Conservation (phyloP, 2,888 invertebrate genomes). For the Diadegma fenestrale region DNA sequence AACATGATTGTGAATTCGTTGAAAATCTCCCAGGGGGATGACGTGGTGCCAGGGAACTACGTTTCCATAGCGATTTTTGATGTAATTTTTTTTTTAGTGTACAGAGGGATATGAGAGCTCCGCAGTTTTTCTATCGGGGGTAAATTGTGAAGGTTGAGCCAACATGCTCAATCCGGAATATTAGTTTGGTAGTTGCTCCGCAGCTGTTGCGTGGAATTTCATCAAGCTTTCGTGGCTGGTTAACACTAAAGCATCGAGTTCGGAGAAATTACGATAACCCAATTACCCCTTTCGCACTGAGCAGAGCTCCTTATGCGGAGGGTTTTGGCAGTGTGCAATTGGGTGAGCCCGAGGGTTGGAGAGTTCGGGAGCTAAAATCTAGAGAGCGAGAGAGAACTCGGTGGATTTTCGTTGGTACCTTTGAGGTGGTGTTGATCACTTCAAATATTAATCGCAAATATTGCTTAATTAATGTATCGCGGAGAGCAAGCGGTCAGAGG, state of each 20-base stretch:
- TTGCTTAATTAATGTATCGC: constrained; percentile 81
- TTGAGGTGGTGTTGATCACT: constrained; percentile 82
- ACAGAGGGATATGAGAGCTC: no score
- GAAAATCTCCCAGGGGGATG: no score
- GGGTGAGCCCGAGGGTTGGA: neutral
- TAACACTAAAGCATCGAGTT: constrained; percentile 56
- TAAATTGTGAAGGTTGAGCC: neutral
- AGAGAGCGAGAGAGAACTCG: constrained; percentile 44
- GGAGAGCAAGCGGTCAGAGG: constrained; percentile 27
- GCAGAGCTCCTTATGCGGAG: constrained; percentile 15
- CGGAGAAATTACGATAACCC: constrained; percentile 65
- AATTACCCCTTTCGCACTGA: constrained; percentile 62
- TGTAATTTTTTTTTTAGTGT: no score
- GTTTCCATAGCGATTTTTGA: no score
- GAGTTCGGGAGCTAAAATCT: constrained; percentile 2
- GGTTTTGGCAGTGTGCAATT: constrained; percentile 16
- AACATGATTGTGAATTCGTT: no score
- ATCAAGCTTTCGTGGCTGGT: constrained; percentile 63
- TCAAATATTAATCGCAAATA: constrained; percentile 84
- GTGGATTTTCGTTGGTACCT: constrained; percentile 70
- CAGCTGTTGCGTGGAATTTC: constrained; percentile 60
- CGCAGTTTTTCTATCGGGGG: no score
- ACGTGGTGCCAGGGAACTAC: no score
- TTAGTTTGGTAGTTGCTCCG: constrained; percentile 15
- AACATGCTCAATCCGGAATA: constrained; percentile 14